Conservation (phyloP, 2,888 invertebrate species). For the Pristionchus maxplancki region DNA sequence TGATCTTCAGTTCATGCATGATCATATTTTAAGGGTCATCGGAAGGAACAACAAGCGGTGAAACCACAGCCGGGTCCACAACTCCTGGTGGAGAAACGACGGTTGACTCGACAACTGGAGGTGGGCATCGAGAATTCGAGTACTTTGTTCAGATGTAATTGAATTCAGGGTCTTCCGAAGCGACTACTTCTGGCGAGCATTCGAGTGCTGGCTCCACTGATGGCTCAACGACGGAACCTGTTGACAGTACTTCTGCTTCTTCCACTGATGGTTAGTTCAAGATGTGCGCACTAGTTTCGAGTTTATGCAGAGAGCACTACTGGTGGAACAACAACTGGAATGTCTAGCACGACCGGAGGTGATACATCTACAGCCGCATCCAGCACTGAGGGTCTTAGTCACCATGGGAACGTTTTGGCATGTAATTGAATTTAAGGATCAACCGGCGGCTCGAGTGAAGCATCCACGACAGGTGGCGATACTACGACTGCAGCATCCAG, state of each 20-base stretch:
- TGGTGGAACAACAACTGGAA: neutral
- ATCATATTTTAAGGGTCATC: neutral
- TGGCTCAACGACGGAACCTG: neutral
- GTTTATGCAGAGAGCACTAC: neutral
- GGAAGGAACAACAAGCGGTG: neutral
- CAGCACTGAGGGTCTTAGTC: neutral
- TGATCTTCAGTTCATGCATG: too few species aligned
- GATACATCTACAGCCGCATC: neutral
- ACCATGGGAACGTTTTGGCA: neutral
- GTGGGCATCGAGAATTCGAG: neutral
- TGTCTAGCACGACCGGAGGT: neutral
- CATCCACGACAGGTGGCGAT: neutral
- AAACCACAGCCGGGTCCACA: neutral
- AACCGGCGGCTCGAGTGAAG: neutral
- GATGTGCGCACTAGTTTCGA: neutral
- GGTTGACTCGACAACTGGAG: neutral
- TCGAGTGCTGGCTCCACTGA: neutral
- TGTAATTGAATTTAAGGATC: neutral
- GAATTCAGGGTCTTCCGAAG: neutral
- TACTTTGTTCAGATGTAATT: too few species aligned
- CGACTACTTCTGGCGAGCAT: neutral
- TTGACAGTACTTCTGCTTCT: neutral
- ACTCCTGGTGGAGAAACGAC: neutral
- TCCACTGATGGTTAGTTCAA: neutral
- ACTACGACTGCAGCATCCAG: neutral